Evolutionary conservation across 1,140 invertebrate species (phyloP), one percentile per base, ranked within the genome.

Genomic region (Ectropis grisescens): DNA sequence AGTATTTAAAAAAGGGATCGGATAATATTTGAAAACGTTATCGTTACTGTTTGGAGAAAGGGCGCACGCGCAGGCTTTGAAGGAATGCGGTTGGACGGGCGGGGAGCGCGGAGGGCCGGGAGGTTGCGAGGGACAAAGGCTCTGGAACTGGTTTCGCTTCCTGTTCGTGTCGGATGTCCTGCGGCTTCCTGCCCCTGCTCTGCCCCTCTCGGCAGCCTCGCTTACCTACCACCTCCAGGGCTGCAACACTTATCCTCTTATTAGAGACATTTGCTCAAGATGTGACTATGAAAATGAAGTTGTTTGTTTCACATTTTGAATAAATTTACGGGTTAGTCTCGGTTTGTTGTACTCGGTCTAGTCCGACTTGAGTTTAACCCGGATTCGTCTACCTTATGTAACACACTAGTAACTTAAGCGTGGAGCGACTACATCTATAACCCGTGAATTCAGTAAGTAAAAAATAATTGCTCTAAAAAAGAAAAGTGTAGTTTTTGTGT

Each of bases 121-220:
- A 59, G 68, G 54, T 56, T 55, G 50, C 33, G 68, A 71, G 71
- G 75, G 70, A 78, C 75, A 75, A 80, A 78, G 64, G 51, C 68
- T 61, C 55, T 59, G 61, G 54, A 69, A 80, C 72, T 70, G 67
- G 75, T 78, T 80, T 58, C 65, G 70, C 70, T 80, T 80, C 75
- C 75, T 80, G 75, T 80, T 74, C 71, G 75, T 78, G 72, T 80
- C 75, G 75, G 75, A 80, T 80, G 75, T 80, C 75, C 75, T 78
- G 75, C 71, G 75, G 75, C 75, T 80, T 80, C 75, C 75, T 76
- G 66, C 66, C 69, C 58, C 57, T 46, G n/a, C n/a, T n/a, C n/a
- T n/a, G n/a, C n/a, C n/a, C 47, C 50, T 58, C 58, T 54, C 45
- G 14, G 32, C 44, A 28, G 50, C 50, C 53, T 60, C 50, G 56